A percentile compares a stretch with the other conserved stretches of the same genome.
These are phyloP conservation scores for Megaptera novaeangliae DNA, from an alignment of 2,113 vertebrate genomes.

Conservation along the genomic window DNA sequence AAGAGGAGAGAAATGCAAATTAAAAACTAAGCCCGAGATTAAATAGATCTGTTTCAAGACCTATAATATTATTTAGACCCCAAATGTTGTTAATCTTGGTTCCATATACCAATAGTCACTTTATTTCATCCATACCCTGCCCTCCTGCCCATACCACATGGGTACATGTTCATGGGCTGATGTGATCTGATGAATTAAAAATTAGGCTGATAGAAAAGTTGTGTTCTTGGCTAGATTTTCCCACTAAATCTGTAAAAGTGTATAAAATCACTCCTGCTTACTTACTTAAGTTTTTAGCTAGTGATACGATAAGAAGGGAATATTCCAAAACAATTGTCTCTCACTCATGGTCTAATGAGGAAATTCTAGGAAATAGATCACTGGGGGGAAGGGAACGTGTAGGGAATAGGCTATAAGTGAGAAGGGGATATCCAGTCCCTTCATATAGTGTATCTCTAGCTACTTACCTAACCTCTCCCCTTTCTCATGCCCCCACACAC, in stretches of 20 bases:
- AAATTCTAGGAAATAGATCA: not conserved
- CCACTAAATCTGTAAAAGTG: not conserved
- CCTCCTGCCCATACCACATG: not conserved
- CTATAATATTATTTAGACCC: not conserved
- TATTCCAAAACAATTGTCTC: not conserved
- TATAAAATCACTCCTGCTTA: not conserved
- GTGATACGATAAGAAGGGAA: not conserved
- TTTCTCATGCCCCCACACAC: not conserved
- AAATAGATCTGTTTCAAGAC: not conserved
- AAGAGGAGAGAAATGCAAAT: not conserved
- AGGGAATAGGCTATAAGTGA: not conserved
- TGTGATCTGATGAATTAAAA: not conserved
- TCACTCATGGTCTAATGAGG: not conserved
- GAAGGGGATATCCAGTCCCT: not conserved
- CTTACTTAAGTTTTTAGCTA: not conserved
- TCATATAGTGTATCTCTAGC: not conserved
- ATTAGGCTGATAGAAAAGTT: not conserved
- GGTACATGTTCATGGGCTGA: not conserved
- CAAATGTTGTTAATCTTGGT: not conserved
- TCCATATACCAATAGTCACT: not conserved
- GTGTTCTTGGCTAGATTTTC: not conserved
- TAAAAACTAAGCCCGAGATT: not conserved
- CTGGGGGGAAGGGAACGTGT: too few relatives aligned
- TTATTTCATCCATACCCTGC: not conserved
- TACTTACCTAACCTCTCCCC: too few relatives aligned